These are phyloP conservation scores for Ciconia maguari DNA, from an alignment of 2,113 vertebrate genomes.

Conservation along the genomic window DNA sequence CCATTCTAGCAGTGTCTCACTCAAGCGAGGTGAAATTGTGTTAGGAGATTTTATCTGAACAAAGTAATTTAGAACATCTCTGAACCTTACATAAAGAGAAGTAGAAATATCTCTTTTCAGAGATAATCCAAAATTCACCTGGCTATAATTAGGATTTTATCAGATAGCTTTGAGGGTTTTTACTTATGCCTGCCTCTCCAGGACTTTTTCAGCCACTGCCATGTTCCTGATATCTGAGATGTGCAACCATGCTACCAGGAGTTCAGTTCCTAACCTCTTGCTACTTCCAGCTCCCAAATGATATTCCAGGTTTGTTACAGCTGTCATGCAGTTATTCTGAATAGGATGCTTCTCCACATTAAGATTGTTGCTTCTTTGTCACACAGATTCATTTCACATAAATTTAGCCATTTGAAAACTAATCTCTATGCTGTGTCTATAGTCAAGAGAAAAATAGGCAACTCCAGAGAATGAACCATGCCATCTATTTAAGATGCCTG, in stretches of 20 bases:
- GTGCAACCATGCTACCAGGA: neutral
- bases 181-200: neutral
- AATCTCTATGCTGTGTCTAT: neutral
- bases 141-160: neutral
- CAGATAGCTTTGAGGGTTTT: neutral
- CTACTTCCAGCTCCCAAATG: neutral
- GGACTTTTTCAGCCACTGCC: neutral
- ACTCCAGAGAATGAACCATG: neutral
- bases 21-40: neutral
- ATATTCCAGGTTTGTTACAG: neutral
- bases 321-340: neutral
- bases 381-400: neutral
- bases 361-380: neutral
- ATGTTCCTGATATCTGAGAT: neutral
- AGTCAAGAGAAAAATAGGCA: neutral
- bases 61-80: neutral
- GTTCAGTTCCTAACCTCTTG: neutral
- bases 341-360: neutral
- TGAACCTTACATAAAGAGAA: neutral
- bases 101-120: neutral
- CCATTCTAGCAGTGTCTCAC: neutral
- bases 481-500: neutral
- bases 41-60: neutral
- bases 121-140: neutral
- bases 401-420: neutral